Evolutionary conservation across 2,113 vertebrate species (phyloP).

Genomic region (Montifringilla adamsi): DNA sequence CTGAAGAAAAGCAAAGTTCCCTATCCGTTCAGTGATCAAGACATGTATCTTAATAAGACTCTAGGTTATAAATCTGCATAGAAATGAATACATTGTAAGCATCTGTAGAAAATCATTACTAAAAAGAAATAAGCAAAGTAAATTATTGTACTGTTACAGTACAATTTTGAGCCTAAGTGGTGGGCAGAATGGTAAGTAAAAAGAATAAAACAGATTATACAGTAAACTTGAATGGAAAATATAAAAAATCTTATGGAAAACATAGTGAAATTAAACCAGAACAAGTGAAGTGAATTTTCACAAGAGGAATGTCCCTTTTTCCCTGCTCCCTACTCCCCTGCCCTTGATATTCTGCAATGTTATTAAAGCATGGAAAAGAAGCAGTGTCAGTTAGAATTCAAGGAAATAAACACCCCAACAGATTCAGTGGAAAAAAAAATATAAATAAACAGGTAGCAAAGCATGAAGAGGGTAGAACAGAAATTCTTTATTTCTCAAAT

Average conservation of each 20-base stretch:
- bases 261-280: background rate
- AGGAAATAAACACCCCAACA: background rate
- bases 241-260: background rate
- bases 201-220: background rate
- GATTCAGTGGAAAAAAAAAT: background rate
- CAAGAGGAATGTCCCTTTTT: background rate
- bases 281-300: background rate
- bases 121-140: background rate
- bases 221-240: background rate
- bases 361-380: background rate
- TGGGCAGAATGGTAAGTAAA: background rate
- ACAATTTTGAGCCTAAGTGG: background rate
- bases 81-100: background rate
- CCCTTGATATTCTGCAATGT: background rate
- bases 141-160: background rate
- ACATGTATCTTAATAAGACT: background rate
- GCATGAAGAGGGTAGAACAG: background rate
- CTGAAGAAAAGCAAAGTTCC: background rate
- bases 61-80: background rate
- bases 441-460: fast-evolving
- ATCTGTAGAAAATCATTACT: background rate
- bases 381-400: background rate
- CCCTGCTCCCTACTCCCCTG: fast-evolving
- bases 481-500: background rate
- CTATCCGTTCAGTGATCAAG: background rate